Evolutionary conservation across 2,113 vertebrate species (phyloP), one percentile per base, ranked within the genome.

Genomic region (Nibea coibor): DNA sequence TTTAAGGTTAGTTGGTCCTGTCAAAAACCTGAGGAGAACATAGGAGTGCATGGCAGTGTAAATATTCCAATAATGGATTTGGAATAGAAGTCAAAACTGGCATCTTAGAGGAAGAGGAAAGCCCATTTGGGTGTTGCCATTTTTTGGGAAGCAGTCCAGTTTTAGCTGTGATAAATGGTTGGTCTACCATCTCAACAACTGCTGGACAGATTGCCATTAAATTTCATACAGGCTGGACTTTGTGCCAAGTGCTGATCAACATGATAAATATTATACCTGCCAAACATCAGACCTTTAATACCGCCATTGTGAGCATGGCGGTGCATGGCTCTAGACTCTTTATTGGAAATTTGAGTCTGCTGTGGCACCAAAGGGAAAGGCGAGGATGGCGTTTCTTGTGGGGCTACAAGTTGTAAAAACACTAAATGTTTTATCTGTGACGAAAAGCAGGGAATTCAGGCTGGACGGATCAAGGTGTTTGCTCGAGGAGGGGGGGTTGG

Each of bases 1-100:
- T 83, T 97, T 99, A 12, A 99, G 94, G 86, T 98, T 99, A 64
- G 96, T 87, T 1, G 98, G 98, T 91, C 98, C 98, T 42, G 97
- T 99, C 81, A 99, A 94, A 95, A 99, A 99, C 92, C 98, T 99
- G 88, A 59, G 90, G 69, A 87, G 24, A 90, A 78, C 63, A 89
- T n/a, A 73, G 1, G 26, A 45, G 20, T 48, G 14, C 0, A 54
- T 2, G 15, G 28, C 12, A 8, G 20, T 2, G 57, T 75, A 70
- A 54, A 50, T 14, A 42, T 31, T 48, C 10, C 35, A 35, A 63
- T 15, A 43, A 4, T 11, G n/a, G 4, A 11, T 17, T 24, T 15
- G 35, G 43, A 11, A 14, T 45, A 4, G 17, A 10, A 11, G 24
- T 61, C 4, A 22, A 35, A 19, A 45, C 31, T 4, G 31, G 10